Evolutionary conservation across 2,113 vertebrate genomes (phyloP).

Genomic region (Catharus bicknelli): DNA sequence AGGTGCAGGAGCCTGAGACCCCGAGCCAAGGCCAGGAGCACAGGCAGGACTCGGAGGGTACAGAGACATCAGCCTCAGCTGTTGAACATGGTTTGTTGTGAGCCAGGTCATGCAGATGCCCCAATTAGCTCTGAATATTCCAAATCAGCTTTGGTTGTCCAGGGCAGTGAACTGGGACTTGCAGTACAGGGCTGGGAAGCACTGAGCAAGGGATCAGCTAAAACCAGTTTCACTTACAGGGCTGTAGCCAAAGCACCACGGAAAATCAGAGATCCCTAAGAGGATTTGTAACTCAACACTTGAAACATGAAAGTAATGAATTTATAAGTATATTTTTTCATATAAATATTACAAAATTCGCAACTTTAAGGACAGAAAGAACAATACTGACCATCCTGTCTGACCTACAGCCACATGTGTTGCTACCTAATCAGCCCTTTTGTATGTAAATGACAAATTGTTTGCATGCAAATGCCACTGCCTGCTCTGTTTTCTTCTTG

Average conservation of each 20-base stretch:
- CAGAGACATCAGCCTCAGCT: background rate
- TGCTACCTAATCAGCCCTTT: slow-evolving; percentile 13
- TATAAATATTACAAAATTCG: background rate
- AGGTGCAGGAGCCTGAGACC: background rate
- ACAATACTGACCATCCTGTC: background rate
- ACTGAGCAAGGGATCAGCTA: background rate
- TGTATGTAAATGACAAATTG: slow-evolving; percentile 24
- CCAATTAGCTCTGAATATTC: background rate
- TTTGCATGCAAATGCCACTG: slow-evolving; percentile 32
- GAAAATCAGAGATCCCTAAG: background rate
- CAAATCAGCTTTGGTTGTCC: background rate
- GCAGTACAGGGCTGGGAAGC: background rate
- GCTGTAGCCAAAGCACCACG: background rate
- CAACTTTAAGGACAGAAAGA: background rate
- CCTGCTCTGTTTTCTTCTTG: background rate
- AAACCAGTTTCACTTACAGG: background rate
- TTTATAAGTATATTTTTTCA: background rate
- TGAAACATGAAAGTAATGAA: background rate
- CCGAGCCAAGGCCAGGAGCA: background rate
- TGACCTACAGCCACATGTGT: background rate
- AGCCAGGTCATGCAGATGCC: background rate
- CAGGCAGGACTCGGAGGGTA: background rate
- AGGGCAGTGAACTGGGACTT: background rate
- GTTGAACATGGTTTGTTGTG: background rate
- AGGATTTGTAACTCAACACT: background rate